A percentile compares a stretch with the other conserved stretches of the same genome.
Evolutionary conservation across 30 jellyfish, hydroid and myxozoan genomes (phyloP).

Genomic region (Cassiopea xamachana): DNA sequence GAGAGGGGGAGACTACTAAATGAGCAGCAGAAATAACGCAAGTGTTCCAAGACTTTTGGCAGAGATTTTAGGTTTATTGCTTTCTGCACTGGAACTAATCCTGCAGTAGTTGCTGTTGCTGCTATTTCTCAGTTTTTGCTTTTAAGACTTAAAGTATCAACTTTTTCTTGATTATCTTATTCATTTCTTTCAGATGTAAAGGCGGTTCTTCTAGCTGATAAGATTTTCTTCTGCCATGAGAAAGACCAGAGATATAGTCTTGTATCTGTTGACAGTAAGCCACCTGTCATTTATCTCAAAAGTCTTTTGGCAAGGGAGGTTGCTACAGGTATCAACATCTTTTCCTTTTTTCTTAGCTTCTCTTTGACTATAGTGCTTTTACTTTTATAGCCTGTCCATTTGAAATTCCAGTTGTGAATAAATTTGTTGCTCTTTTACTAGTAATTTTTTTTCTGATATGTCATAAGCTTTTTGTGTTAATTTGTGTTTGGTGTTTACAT

Average conservation of each 20-base stretch:
- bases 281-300: slow-evolving; percentile 86
- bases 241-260: slow-evolving; percentile 82
- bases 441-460: not conserved
- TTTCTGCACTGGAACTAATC: no score
- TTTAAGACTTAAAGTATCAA: no score
- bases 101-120: no score
- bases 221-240: slow-evolving; percentile 86
- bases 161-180: no score
- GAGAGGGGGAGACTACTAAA: no score
- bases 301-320: slow-evolving; percentile 92
- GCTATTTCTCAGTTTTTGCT: no score
- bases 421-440: not conserved
- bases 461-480: no score
- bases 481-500: no score
- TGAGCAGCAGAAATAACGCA: no score
- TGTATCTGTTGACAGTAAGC: slow-evolving; percentile 85
- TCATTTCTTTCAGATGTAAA: slow-evolving; percentile 73
- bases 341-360: not conserved
- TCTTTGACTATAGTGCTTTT: not conserved
- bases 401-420: not conserved
- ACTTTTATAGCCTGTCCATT: not conserved
- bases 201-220: slow-evolving; percentile 84
- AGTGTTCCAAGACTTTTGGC: no score
- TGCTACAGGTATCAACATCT: slow-evolving; percentile 82
- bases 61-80: no score